Evolutionary conservation across 2,797 vertebrate genomes (phyloP), one percentile per base, ranked within the genome.

Genomic region (Tarsius wallacei): DNA sequence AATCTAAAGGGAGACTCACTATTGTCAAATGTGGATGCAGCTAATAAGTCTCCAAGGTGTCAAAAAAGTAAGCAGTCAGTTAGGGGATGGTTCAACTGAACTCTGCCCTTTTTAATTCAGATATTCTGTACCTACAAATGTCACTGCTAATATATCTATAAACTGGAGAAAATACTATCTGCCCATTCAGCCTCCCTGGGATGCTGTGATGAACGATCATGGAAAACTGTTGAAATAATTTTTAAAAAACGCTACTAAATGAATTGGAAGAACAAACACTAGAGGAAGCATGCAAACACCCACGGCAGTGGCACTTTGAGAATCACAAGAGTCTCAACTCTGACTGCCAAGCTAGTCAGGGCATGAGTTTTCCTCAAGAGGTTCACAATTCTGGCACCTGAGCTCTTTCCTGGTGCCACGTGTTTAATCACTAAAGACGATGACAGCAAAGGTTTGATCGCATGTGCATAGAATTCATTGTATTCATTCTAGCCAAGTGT

Each of bases 211-310:
- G 59, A 88, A 21, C 59, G 83, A 36, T 28, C 93, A 47, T 84
- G 74, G 49, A 74, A 95, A 97, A 17, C 17, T 80, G n/a, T 77
- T 83, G 74, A 93, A 82, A 82, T 89, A 51, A 90, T 70, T 42
- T 42, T 42, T 42, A 73, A 88, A 92, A 95, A 26, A 0, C 8
- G 15, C 42, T 87, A 71, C 42, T 87, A 71, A 42, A 83, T 91
- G 86, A 89, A 89, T 95, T 95, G 91, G 59, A 76, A 63, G 36
- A 88, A 59, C 81, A 76, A 22, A 51, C 49, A 36, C 83, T 63
- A 63, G 28, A 84, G 26, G 76, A 92, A 87, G 28, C 64, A 66
- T 80, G 33, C 16, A n/a, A 33, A 77, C 53, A 36, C 2, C 13
- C 26, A 83, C 33, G 70, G 7, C 70, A 33, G 51, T 21, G 36